These are phyloP conservation scores for Thalassophryne amazonica DNA, from an alignment of 2,797 vertebrate genomes.

Conservation along the genomic window DNA sequence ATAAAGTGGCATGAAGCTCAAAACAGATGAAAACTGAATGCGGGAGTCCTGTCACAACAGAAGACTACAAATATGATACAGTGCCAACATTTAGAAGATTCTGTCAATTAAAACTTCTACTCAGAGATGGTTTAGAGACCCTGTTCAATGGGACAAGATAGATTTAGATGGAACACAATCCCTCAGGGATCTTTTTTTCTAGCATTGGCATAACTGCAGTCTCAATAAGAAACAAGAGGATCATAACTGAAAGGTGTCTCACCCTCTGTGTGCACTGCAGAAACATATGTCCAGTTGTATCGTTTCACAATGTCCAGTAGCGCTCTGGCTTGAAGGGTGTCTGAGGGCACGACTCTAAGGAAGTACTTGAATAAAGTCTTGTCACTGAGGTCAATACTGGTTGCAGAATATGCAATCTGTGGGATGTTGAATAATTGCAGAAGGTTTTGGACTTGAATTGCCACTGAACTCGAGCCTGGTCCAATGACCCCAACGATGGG, in stretches of 20 bases:
- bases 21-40: constrained; percentile 1
- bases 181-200: neutral
- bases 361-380: constrained; percentile 98
- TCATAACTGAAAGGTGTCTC: constrained; percentile 50
- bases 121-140: neutral
- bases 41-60: constrained; percentile 5
- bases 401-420: constrained; percentile 96
- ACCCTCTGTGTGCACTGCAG: constrained; percentile 97
- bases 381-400: constrained; percentile 95
- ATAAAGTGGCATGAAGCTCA: neutral
- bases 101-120: neutral
- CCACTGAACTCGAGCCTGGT: constrained; percentile 95
- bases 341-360: constrained; percentile 95
- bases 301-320: constrained; percentile 97
- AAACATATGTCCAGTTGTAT: constrained; percentile 99
- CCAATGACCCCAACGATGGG: constrained; percentile 96
- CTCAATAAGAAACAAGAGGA: neutral
- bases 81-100: neutral
- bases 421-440: constrained; percentile 99
- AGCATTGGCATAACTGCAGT: neutral
- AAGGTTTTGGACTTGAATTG: constrained; percentile 96
- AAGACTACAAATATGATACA: neutral
- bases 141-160: no score
- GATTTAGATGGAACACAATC: no score
- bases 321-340: constrained; percentile 92